Percentiles rank a stretch among this genome's conserved stretches.
Evolutionary conservation across 2,113 vertebrate genomes (phyloP).

Genomic region (Catharus bicknelli): DNA sequence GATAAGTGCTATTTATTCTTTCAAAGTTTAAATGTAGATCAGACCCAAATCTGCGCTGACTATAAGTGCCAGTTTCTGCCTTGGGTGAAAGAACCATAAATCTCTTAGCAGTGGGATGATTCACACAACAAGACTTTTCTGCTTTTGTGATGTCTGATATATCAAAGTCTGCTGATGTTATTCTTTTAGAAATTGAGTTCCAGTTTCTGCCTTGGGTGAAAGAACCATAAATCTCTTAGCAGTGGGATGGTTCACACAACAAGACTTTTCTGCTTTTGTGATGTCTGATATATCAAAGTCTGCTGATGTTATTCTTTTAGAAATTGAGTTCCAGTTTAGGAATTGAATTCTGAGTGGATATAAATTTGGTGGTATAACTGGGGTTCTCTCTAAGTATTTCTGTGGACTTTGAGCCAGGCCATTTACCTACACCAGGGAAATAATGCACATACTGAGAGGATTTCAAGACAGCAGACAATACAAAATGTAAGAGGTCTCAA

Average conservation of each 20-base stretch:
- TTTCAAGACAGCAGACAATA: not conserved
- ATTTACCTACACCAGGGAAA: not conserved
- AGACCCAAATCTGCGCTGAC: not conserved
- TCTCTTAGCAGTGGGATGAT: not conserved
- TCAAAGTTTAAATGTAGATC: not conserved
- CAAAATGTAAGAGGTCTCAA: not conserved
- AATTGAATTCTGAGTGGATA: not conserved
- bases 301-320: not conserved
- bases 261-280: not conserved
- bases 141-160: not conserved
- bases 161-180: not conserved
- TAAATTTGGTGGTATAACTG: not conserved
- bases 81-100: not conserved
- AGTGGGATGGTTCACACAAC: not conserved
- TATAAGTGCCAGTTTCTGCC: not conserved
- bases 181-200: not conserved
- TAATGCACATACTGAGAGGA: not conserved
- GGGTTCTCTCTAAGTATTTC: not conserved
- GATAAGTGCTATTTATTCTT: not conserved
- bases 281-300: not conserved
- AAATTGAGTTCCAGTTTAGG: not conserved
- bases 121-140: rapidly evolving
- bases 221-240: not conserved
- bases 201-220: not conserved
- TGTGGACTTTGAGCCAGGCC: not conserved